Evolutionary conservation across 2,888 invertebrate genomes (phyloP), one percentile per base, ranked within the genome.

Genomic region (Eupithecia subumbrata): DNA sequence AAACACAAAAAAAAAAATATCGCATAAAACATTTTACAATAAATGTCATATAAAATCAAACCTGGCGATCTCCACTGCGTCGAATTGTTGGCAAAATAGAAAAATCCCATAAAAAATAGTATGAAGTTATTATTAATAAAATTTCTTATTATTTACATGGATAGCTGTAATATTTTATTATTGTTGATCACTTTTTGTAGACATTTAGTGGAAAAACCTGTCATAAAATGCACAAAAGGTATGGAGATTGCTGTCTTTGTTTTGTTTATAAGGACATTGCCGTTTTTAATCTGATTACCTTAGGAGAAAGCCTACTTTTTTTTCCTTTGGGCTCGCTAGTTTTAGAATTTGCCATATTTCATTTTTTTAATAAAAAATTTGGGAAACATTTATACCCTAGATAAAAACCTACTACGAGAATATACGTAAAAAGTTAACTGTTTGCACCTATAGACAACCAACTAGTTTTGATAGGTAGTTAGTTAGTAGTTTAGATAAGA

Each of bases 401-500:
- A n/a, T n/a, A n/a, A n/a, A n/a, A n/a, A n/a, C n/a, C n/a, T n/a
- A n/a, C n/a, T n/a, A n/a, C n/a, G n/a, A n/a, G n/a, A n/a, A n/a
- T n/a, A n/a, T n/a, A n/a, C n/a, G n/a, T n/a, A n/a, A n/a, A 74
- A 71, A 71, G 71, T 67, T 74, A 16, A 25, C 34, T 40, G 67
- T 68, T 67, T 68, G 56, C 52, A 69, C 69, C 34, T 69, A 25
- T 66, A 73, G 40, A 73, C 60, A 69, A 56, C 74, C 52, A 70
- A 74, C 52, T 40, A 74, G 69, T 75, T 71, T 75, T 75, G 75
- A 75, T 75, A n/a, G n/a, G n/a, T n/a, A n/a, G n/a, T n/a, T n/a
- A n/a, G n/a, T n/a, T n/a, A n/a, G n/a, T n/a, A n/a, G n/a, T n/a
- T n/a, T n/a, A n/a, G n/a, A n/a, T 75, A 68, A 30, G 45, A 75